These are phyloP conservation scores for Zingel zingel DNA, from an alignment of 2,113 vertebrate species.

Conservation along the genomic window DNA sequence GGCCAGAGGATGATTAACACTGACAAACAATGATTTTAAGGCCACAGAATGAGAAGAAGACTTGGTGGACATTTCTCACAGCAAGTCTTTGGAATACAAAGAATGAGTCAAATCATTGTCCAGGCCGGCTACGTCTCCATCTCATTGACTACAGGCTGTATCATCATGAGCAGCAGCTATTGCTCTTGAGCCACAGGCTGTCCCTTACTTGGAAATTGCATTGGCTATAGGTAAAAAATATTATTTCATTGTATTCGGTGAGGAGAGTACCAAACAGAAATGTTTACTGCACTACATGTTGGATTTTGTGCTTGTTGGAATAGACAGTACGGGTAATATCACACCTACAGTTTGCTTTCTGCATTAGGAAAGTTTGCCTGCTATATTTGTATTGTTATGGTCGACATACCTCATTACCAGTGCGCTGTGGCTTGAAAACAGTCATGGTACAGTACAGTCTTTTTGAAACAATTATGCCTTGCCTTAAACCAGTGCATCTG, in stretches of 20 bases:
- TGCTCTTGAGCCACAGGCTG: conserved; percentile 51
- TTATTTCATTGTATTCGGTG: conserved; percentile 22
- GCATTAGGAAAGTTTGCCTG: conserved; percentile 7
- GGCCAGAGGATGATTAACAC: conserved; percentile 61
- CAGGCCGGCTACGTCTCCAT: conserved; percentile 42
- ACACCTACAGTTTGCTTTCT: conserved; percentile 25
- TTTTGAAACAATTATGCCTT: conserved; percentile 2
- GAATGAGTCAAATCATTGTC: conserved; percentile 66
- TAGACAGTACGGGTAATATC: conserved; percentile 18
- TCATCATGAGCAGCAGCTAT: conserved; percentile 49
- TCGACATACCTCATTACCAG: conserved; percentile 37
- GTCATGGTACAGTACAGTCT: conserved; percentile 6
- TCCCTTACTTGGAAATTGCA: conserved; percentile 43
- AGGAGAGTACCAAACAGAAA: conserved; percentile 2
- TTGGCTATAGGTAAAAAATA: conserved; percentile 39
- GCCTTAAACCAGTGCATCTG: not conserved
- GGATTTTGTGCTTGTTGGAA: conserved; percentile 8
- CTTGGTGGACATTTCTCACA: conserved; percentile 79
- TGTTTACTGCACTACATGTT: conserved; percentile 17
- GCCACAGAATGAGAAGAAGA: conserved; percentile 54
- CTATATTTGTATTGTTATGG: conserved; percentile 32
- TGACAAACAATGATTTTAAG: conserved; percentile 70
- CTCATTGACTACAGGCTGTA: conserved; percentile 65
- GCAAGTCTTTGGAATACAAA: conserved; percentile 67
- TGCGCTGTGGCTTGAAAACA: conserved; percentile 21